phyloP scores from a whole-genome alignment of 2,113 vertebrate species.

The Octodon degus region DNA sequence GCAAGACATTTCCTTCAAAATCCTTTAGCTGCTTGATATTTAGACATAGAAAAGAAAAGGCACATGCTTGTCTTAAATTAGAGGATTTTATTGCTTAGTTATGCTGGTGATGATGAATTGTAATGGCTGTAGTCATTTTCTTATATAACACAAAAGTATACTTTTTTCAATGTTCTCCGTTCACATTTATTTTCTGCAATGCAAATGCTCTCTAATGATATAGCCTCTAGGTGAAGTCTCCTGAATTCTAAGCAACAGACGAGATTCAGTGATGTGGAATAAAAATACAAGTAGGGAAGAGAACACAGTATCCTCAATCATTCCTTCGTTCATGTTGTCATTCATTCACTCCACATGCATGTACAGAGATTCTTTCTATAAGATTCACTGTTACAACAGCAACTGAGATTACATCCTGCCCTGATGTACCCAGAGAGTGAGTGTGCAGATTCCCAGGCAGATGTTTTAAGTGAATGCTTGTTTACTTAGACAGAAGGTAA shows the following conservation, averaged over 20 bases:
- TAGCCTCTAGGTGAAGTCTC: constrained; percentile 1
- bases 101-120: constrained; percentile 55
- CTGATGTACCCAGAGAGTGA: neutral
- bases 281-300: constrained; percentile 12
- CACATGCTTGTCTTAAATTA: constrained; percentile 13
- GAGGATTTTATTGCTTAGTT: constrained; percentile 57
- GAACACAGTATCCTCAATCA: neutral
- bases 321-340: neutral
- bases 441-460: neutral
- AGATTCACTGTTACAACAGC: neutral
- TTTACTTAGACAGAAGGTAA: constrained; percentile 20
- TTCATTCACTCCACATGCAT: constrained; percentile 17
- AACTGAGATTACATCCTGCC: neutral
- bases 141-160: constrained; percentile 49
- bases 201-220: constrained; percentile 36
- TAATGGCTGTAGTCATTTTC: constrained; percentile 32
- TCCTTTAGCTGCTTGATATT: constrained; percentile 41
- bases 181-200: constrained; percentile 59
- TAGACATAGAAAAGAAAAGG: constrained; percentile 32
- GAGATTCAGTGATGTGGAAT: neutral
- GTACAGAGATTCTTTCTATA: neutral
- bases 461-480: neutral
- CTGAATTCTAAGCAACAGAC: constrained; percentile 18
- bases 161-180: constrained; percentile 41
- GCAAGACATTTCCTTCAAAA: constrained; percentile 29